Evolutionary conservation across 2,888 invertebrate genomes (phyloP).

Genomic region (Pegoplata infirma): DNA sequence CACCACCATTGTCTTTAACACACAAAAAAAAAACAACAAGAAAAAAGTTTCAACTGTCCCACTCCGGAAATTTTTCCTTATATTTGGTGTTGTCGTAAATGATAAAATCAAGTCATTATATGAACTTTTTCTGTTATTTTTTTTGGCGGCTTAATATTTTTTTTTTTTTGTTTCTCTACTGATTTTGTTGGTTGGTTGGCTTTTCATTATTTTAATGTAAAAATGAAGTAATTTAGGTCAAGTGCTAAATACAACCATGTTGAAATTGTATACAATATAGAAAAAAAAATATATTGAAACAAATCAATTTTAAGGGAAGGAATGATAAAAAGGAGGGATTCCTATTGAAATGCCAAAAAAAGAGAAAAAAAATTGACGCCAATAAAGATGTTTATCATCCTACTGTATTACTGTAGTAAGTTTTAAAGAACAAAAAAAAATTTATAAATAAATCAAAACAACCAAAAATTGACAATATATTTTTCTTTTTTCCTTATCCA

Average conservation of each 20-base stretch:
- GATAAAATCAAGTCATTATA: conserved; percentile 62
- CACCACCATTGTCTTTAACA: not conserved
- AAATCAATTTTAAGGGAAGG: not conserved
- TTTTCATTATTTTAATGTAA: conserved; percentile 61
- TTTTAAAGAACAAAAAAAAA: not conserved
- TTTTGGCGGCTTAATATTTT: conserved; percentile 56
- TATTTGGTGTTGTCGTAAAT: conserved; percentile 38
- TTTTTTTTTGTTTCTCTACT: conserved; percentile 50
- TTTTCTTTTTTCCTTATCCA: not conserved
- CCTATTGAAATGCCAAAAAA: conserved; percentile 29
- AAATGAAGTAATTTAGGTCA: conserved; percentile 61
- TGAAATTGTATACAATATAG: too few relatives aligned
- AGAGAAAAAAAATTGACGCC: conserved; percentile 38
- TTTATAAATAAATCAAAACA: conserved; percentile 48
- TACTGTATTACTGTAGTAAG: conserved; percentile 25
- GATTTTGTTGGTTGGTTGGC: conserved; percentile 28
- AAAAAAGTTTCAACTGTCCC: conserved; percentile 11
- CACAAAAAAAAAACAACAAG: not conserved
- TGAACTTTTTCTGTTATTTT: conserved; percentile 55
- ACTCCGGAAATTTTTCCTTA: conserved; percentile 10
- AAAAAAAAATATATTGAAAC: not conserved
- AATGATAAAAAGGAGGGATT: not conserved
- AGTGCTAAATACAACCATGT: conserved; percentile 57
- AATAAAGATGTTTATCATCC: conserved; percentile 46
- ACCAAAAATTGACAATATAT: conserved; percentile 22